Base-by-base conservation (phyloP, 2,888 invertebrate genomes). In the Branchinecta sandiegonensis region DNA sequence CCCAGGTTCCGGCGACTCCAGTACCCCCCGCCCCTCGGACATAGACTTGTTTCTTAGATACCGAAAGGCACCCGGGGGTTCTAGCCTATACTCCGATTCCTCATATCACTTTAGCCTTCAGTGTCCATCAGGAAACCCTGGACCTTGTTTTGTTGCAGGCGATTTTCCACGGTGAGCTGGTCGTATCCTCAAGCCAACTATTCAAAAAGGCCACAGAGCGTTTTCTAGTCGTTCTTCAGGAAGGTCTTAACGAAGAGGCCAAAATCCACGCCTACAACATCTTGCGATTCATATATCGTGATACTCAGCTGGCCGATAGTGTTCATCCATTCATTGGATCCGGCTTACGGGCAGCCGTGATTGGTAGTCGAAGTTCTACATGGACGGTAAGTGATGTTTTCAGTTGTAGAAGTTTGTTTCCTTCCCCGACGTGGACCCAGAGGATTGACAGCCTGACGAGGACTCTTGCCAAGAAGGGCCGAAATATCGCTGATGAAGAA, bases 261-360 rank as follows among this genome's bases (percentile, higher is more conserved):
- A 82, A 85, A 70, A 84, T 87, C 48, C 95, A 94, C 78, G 84
- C 89, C n/a, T 78, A 91, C 73, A 94, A 96, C 78, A 88, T 94
- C 68, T 79, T 95, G 72, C 82, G 94, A 72, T 86, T 89, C 0
- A 77, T 96, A 63, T 89, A 85, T 76, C 83, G 89, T 48, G 87
- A 89, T 77, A 83, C 89, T 4, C 82, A 85, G 72, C 80, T 96
- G 63, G 86, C 86, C 13, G 89, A 90, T 71, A 79, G 83, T 70
- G 84, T 89, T 0, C 81, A 83, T 65, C 81, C 84, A 6, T 88
- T 85, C 77, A 83, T 90, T 11, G 85, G 84, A 0, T 81, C 82
- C 63, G 90, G 86, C 17, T 80, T 94, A 1, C 80, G 84, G 72
- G 82, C 85, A 7, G 87, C 93, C 5, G 81, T 94, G 46, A 78